Base-by-base conservation (phyloP, 2,888 invertebrate species). In the Monopis laevigella region DNA sequence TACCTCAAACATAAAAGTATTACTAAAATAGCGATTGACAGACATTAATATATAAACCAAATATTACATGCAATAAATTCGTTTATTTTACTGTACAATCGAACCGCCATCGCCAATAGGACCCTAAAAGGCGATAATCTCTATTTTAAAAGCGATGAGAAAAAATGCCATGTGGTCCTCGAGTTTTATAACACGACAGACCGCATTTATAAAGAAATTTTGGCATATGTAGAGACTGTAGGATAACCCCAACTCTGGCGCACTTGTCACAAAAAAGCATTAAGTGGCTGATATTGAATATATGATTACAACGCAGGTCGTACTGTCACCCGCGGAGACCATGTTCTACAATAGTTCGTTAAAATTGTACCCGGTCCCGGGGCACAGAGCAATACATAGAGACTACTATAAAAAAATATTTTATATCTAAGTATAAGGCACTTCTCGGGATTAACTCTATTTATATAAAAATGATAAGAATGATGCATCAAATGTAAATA, bases 221-320 rank as follows among this genome's bases (percentile, higher is more conserved):
- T 51, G 62, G 52, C 77, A 74, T 72, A 65, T 73, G 75, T 11
- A 36, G n/a, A 24, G 10, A 21, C 8, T 5, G 17, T 32, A 17
- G 32, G 29, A 40, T 29, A 40, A 29, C 18, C 29, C 40, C 18
- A 29, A 19, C 70, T 65, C 56, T 59, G n/a, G n/a, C n/a, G 59
- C 62, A 67, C 64, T 71, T 68, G 67, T 65, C 59, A 59, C 58
- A 64, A 56, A 54, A n/a, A 58, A 62, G 62, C 60, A 64, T 59
- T 63, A 64, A 65, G 62, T 65, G 64, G 60, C 55, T 68, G 65
- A 59, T 62, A 72, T 65, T 69, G 68, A 73, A 74, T 75, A 72
- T 65, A 65, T 74, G 69, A 75, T 77, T 66, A 67, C 58, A 51
- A 55, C 41, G 32, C 10, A 4, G 16, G 11, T 16, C 51, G 52